A percentile compares a stretch with the other conserved stretches of the same genome.
These are phyloP conservation scores for Drosophila neotestacea DNA, from an alignment of 2,888 invertebrate genomes.

Conservation along the genomic window DNA sequence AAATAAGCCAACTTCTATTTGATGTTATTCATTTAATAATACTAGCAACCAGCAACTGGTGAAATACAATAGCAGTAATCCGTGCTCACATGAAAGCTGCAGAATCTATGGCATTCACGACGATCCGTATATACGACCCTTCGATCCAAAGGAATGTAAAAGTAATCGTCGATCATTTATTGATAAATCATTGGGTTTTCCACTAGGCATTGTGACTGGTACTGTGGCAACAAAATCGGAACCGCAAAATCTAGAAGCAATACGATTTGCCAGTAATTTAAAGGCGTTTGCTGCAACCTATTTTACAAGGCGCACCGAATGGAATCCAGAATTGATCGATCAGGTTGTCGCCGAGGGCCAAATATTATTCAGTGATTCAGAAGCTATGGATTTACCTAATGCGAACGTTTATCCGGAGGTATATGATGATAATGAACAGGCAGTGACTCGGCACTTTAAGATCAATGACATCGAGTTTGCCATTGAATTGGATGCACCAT, in stretches of 20 bases:
- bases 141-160: slow-evolving; percentile 56
- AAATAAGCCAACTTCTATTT: not conserved
- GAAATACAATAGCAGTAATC: slow-evolving; percentile 35
- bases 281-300: slow-evolving; percentile 80
- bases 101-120: slow-evolving; percentile 66
- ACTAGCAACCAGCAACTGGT: slow-evolving; percentile 19
- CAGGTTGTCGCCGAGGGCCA: slow-evolving; percentile 78
- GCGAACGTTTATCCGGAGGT: slow-evolving; percentile 48
- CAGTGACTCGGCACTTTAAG: slow-evolving; percentile 74
- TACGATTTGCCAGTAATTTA: slow-evolving; percentile 74
- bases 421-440: slow-evolving; percentile 71
- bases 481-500: slow-evolving; percentile 69
- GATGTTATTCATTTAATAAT: not conserved
- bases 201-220: slow-evolving; percentile 72
- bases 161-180: slow-evolving; percentile 26
- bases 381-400: slow-evolving; percentile 44
- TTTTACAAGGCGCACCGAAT: slow-evolving; percentile 76
- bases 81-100: slow-evolving; percentile 62
- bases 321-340: slow-evolving; percentile 77
- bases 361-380: slow-evolving; percentile 63
- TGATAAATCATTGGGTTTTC: slow-evolving; percentile 61
- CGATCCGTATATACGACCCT: slow-evolving; percentile 50
- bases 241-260: slow-evolving; percentile 44
- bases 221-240: slow-evolving; percentile 47
- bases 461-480: slow-evolving; percentile 77